Conservation (phyloP, 2,888 invertebrate genomes). For the Pardosa pseudoannulata region DNA sequence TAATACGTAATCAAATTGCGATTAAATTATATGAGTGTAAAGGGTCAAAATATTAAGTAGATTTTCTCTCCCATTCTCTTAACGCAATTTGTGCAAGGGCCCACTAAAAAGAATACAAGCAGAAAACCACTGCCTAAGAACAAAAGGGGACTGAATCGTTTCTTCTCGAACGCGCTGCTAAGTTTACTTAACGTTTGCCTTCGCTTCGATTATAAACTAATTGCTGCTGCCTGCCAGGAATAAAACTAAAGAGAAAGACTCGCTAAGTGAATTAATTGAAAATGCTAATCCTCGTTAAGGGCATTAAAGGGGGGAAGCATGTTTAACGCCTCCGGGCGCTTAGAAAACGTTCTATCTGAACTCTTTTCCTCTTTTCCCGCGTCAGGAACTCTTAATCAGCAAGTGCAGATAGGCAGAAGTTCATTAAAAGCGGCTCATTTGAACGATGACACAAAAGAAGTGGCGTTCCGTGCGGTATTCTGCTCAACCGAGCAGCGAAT, state of each 20-base stretch:
- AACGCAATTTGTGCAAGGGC: neutral
- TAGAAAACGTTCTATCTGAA: constrained; percentile 26
- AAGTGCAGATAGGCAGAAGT: constrained; percentile 34
- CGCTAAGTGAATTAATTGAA: constrained; percentile 54
- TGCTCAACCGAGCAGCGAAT: constrained; percentile 17
- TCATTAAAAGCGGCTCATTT: constrained; percentile 42
- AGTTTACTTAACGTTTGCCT: constrained; percentile 45
- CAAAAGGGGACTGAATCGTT: constrained; percentile 11
- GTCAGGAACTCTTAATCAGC: constrained; percentile 22
- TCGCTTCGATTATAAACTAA: constrained; percentile 40
- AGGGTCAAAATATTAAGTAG: no score
- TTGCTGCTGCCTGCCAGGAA: constrained; percentile 31
- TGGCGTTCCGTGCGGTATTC: constrained; percentile 21
- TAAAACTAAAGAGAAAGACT: constrained; percentile 27
- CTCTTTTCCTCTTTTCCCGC: constrained; percentile 23
- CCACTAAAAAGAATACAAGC: constrained; percentile 18
- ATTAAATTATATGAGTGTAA: no score
- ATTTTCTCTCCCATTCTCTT: no score
- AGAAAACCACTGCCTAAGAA: constrained; percentile 23
- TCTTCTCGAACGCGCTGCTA: constrained; percentile 19
- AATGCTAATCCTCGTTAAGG: constrained; percentile 54
- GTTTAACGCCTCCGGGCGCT: constrained; percentile 23
- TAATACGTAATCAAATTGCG: no score
- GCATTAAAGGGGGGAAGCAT: constrained; percentile 28
- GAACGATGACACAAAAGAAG: constrained; percentile 35